Evolutionary conservation across 2,888 invertebrate genomes (phyloP).

Genomic region (Siphonodentalium dalli): DNA sequence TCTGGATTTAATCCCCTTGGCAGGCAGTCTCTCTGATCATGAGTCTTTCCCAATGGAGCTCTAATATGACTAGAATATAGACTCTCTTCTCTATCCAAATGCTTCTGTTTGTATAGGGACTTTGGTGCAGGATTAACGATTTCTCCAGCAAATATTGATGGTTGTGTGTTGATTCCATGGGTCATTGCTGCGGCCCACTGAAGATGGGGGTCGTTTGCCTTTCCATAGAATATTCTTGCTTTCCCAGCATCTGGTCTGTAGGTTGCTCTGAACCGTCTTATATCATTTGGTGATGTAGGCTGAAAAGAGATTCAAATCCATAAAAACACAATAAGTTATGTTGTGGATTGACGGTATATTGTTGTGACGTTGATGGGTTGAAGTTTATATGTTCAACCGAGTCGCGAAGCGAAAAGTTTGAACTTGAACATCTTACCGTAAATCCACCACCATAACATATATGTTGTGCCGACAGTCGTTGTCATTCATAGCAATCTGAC

Average conservation of each 20-base stretch:
- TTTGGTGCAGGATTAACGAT: slow-evolving; percentile 58
- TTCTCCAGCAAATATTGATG: slow-evolving; percentile 49
- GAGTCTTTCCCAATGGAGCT: slow-evolving; percentile 59
- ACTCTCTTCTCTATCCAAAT: slow-evolving; percentile 50
- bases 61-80: slow-evolving; percentile 49
- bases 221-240: slow-evolving; percentile 60
- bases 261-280: slow-evolving; percentile 57
- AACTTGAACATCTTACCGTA: no score
- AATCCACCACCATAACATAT: no score
- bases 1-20: slow-evolving; percentile 46
- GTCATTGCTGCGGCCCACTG: slow-evolving; percentile 59
- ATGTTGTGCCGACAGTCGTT: no score
- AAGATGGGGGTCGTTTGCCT: slow-evolving; percentile 59
- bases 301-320: no score
- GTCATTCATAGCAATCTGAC: no score
- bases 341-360: no score
- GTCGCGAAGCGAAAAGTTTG: no score
- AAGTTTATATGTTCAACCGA: no score
- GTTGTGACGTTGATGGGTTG: no score
- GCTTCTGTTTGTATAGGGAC: slow-evolving; percentile 54
- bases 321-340: no score
- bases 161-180: slow-evolving; percentile 56
- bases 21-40: slow-evolving; percentile 47
- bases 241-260: slow-evolving; percentile 58
- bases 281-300: slow-evolving; percentile 57